Evolutionary conservation across 2,797 vertebrate genomes (phyloP).

Genomic region (Argyrosomus regius): DNA sequence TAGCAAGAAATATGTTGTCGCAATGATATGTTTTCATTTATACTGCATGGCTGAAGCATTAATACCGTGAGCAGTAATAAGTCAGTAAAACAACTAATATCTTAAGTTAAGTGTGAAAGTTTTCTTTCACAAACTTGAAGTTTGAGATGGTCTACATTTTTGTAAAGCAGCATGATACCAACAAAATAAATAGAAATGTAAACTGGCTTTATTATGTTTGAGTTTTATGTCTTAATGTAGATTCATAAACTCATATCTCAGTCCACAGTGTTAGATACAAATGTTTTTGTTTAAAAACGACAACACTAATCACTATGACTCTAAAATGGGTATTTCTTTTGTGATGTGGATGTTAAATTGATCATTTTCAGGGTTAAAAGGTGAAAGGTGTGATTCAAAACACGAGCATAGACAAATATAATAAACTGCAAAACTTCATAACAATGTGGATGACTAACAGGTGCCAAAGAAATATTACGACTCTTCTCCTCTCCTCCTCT

Average conservation of each 20-base stretch:
- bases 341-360: background rate
- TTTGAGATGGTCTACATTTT: background rate
- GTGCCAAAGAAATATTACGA: background rate
- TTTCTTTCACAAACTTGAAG: slow-evolving; percentile 1
- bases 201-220: background rate
- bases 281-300: background rate
- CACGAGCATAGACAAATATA: background rate
- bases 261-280: background rate
- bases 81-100: background rate
- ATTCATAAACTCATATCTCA: background rate
- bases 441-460: background rate
- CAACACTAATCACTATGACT: background rate
- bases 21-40: background rate
- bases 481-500: slow-evolving; percentile 8
- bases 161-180: background rate
- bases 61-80: slow-evolving; percentile 12
- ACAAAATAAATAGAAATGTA: background rate
- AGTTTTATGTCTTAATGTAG: background rate
- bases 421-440: background rate
- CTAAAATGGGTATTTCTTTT: background rate
- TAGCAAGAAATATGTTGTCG: background rate
- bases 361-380: background rate
- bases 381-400: background rate
- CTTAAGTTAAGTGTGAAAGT: no score
- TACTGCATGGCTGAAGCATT: background rate